Percentiles rank a stretch among this genome's conserved stretches.
Evolutionary conservation across 2,888 invertebrate genomes (phyloP).

Genomic region (Eupithecia centaureata): DNA sequence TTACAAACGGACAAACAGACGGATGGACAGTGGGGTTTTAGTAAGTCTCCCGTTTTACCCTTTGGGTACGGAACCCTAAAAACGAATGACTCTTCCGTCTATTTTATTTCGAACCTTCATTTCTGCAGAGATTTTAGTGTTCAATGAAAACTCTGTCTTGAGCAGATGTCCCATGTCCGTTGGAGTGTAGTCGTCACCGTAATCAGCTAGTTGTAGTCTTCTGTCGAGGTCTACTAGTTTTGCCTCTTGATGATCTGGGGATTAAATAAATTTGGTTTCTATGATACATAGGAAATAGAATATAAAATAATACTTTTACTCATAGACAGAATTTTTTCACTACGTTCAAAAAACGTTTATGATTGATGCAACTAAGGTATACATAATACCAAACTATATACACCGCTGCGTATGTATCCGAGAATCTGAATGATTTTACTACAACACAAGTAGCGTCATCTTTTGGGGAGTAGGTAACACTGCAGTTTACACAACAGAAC

Average conservation of each 20-base stretch:
- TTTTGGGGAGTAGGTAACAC: constrained; percentile 4
- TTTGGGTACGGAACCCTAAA: background rate
- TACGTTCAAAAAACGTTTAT: too few species aligned
- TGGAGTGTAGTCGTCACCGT: constrained; percentile 86
- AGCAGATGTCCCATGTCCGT: constrained; percentile 74
- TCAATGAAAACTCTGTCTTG: constrained; percentile 73
- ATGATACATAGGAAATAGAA: background rate
- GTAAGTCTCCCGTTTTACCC: too few species aligned
- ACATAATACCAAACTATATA: too few species aligned
- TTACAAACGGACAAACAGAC: too few species aligned
- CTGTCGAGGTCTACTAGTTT: constrained; percentile 84
- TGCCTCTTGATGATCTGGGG: constrained; percentile 83
- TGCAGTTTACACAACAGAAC: background rate
- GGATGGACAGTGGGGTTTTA: too few species aligned
- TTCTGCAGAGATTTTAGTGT: constrained; percentile 77
- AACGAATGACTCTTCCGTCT: background rate
- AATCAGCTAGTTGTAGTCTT: constrained; percentile 85
- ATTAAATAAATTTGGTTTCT: background rate
- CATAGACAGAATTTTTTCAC: too few species aligned
- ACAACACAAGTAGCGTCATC: background rate
- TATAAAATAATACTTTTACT: too few species aligned
- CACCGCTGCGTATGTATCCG: too few species aligned
- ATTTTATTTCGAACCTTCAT: constrained; percentile 65
- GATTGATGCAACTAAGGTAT: too few species aligned
- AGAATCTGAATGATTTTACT: too few species aligned